phyloP scores from a whole-genome alignment of 2,113 vertebrate species.

The Climacteris rufus region DNA sequence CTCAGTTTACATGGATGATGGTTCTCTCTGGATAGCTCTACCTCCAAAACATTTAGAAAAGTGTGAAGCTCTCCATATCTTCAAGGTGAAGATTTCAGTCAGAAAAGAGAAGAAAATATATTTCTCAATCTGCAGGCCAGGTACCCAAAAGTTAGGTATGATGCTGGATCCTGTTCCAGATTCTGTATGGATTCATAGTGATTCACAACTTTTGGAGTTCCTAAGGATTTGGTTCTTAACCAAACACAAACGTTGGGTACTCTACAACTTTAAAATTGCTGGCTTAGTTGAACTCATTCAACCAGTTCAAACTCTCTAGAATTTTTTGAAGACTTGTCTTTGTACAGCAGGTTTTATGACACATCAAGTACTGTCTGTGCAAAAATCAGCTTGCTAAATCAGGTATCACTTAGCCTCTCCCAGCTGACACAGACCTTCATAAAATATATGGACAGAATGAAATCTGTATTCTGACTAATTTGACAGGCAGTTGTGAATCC shows the following conservation, averaged over 20 bases:
- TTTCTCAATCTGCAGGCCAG: not conserved
- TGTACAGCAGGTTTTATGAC: not conserved
- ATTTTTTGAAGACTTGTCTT: not conserved
- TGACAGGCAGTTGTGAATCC: not conserved
- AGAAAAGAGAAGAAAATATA: not conserved
- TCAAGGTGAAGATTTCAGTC: not conserved
- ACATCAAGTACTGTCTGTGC: not conserved
- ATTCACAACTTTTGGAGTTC: not conserved
- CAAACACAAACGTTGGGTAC: not conserved
- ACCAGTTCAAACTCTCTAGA: not conserved
- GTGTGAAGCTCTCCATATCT: not conserved
- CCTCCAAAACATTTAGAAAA: not conserved
- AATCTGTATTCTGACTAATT: not conserved
- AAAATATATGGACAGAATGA: not conserved
- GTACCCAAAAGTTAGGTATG: not conserved
- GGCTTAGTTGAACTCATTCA: not conserved
- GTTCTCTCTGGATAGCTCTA: not conserved
- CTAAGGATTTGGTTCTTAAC: not conserved
- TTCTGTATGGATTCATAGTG: not conserved
- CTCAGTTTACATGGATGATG: not conserved
- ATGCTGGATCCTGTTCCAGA: not conserved
- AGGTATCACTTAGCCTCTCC: not conserved
- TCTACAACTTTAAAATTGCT: not conserved
- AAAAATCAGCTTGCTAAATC: not conserved
- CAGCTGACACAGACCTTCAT: not conserved